phyloP scores from a whole-genome alignment of 2,888 invertebrate species.

The Drosophila pseudotakahashii region DNA sequence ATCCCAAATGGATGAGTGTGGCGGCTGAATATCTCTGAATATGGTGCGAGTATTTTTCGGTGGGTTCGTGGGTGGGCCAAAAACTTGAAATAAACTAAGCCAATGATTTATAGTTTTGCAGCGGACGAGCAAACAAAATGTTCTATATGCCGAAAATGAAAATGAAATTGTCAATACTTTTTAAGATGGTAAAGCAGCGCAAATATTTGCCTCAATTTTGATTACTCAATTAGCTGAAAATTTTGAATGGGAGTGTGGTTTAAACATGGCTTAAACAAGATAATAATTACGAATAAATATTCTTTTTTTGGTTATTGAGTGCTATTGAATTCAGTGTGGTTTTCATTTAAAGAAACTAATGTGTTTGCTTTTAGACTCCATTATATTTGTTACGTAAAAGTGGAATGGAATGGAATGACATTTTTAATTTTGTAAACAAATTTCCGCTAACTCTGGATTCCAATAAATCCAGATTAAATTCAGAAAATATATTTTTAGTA shows the following conservation, averaged over 20 bases:
- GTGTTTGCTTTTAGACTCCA: too few relatives aligned
- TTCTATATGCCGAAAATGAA: conserved; percentile 4
- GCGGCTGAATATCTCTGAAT: conserved; percentile 42
- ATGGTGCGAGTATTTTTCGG: conserved; percentile 27
- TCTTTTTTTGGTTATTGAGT: background rate
- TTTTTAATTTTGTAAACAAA: too few relatives aligned
- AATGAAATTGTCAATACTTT: conserved; percentile 50
- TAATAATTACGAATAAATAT: background rate
- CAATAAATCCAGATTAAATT: too few relatives aligned
- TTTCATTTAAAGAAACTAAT: too few relatives aligned
- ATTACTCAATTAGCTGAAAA: conserved; percentile 40
- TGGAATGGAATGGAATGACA: too few relatives aligned
- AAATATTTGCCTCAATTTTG: conserved; percentile 36
- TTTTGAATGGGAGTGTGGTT: conserved; percentile 11
- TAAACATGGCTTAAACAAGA: background rate
- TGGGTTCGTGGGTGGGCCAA: conserved; percentile 2
- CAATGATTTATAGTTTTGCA: conserved; percentile 49
- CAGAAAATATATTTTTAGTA: too few relatives aligned
- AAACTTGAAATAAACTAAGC: conserved; percentile 48
- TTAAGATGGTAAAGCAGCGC: conserved; percentile 19
- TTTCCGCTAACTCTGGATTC: too few relatives aligned
- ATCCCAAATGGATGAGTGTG: conserved; percentile 54
- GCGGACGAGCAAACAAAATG: conserved; percentile 22
- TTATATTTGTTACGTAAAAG: conserved; percentile 3
- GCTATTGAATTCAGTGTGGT: background rate